Base-by-base conservation (phyloP, 1,140 invertebrate species). In the Charaxes varanes region DNA sequence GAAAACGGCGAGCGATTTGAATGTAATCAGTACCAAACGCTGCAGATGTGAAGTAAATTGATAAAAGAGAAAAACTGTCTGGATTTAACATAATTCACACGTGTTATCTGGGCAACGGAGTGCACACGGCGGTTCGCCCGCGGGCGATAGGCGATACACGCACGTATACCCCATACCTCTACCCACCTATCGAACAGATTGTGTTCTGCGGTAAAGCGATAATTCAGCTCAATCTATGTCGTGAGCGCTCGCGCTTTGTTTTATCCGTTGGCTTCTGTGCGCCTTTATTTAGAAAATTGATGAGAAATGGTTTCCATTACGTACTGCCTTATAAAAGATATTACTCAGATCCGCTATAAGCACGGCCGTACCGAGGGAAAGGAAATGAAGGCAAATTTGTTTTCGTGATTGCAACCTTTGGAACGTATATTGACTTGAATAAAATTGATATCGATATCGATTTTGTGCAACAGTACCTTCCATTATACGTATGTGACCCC, bases 261-360 rank as follows among this genome's bases (percentile, higher is more conserved):
- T 72, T 71, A 74, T 76, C 66, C 73, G 64, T 62, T 72, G 70
- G 79, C 79, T 83, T 71, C 78, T 80, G 78, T 78, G 71, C 68
- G 70, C 78, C 78, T 82, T 82, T 82, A 82, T 82, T 82, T 82
- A 82, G 78, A 82, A 82, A 82, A 82, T 82, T 82, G 78, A 82
- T 82, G 76, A 82, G 78, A 82, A 80, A 82, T 77, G 78, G 70
- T 78, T 70, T 78, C 78, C 78, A 82, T 82, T 82, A 80, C 73
- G 71, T 52, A 62, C 68, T 64, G 76, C 65, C 73, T 67, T 70
- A 76, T 72, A 72, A 73, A 66, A 79, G 70, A 77, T 74, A 72
- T 79, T 69, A 65, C 67, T 53, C 46, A 51, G 50, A 65, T 62
- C 55, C 59, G 50, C 46, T 64, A 47, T 60, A 44, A 60, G 37